Conservation (phyloP, 2,113 vertebrate genomes). For the Microcebus lehilahytsara region DNA sequence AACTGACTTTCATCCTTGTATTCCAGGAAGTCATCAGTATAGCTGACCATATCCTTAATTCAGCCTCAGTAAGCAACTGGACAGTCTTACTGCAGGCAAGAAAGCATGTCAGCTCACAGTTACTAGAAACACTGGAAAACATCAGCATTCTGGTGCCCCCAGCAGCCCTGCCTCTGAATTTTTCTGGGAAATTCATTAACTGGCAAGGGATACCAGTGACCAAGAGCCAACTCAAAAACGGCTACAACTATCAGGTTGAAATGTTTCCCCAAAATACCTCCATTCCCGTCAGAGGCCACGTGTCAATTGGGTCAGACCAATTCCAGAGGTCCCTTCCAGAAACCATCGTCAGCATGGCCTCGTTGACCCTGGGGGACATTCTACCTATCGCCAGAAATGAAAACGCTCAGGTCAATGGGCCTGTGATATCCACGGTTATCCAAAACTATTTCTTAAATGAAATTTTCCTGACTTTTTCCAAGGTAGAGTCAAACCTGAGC, state of each 20-base stretch:
- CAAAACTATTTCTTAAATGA: conserved; percentile 18
- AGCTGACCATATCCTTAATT: conserved; percentile 61
- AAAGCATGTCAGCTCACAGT: conserved; percentile 15
- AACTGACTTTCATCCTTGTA: neutral
- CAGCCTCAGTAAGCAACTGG: conserved; percentile 60
- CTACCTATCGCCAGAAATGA: conserved; percentile 73
- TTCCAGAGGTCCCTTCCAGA: neutral
- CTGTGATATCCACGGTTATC: conserved; percentile 80
- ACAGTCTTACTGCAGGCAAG: conserved; percentile 46
- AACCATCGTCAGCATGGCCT: conserved; percentile 82
- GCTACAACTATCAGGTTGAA: conserved; percentile 76
- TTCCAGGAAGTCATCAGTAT: conserved; percentile 72
- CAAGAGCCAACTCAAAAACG: conserved; percentile 2
- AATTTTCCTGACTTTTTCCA: conserved; percentile 80
- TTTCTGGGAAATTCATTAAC: conserved; percentile 76
- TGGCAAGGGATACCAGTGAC: conserved; percentile 76
- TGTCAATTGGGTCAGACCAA: conserved; percentile 58
- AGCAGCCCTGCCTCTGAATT: conserved; percentile 54
- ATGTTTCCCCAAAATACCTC: conserved; percentile 35
- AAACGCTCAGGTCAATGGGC: conserved; percentile 73
- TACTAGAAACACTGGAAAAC: conserved; percentile 64
- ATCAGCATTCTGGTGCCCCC: conserved; percentile 62
- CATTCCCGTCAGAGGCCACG: neutral
- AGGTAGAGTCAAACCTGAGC: conserved; percentile 73
- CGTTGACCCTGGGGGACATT: conserved; percentile 81